These are phyloP conservation scores for Rotaria magnacalcarata DNA, from an alignment of 2,888 invertebrate genomes.

Conservation along the genomic window DNA sequence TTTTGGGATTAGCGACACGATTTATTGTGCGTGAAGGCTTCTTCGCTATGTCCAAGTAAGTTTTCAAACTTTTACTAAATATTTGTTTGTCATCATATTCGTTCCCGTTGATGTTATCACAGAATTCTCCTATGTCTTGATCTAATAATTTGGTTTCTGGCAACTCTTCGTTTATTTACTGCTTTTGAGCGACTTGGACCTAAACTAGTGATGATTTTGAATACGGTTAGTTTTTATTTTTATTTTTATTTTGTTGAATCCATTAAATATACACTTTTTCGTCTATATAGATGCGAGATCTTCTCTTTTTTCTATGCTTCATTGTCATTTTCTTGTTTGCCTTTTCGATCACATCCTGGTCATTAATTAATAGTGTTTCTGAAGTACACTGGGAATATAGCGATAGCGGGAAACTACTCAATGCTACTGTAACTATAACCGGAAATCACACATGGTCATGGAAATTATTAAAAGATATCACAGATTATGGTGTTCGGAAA, in stretches of 20 bases:
- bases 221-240: not conserved
- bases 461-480: not conserved
- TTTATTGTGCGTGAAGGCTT: not conserved
- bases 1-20: not conserved
- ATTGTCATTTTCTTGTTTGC: constrained; percentile 9
- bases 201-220: not conserved
- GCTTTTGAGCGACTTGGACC: not conserved
- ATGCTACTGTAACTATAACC: not conserved
- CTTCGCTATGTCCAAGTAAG: not conserved
- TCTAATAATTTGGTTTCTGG: constrained; percentile 9
- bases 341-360: constrained; percentile 7
- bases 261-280: too few species aligned
- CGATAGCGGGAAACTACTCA: not conserved
- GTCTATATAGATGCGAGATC: not conserved
- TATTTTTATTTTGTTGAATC: not conserved
- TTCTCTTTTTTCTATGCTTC: not conserved
- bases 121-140: not conserved
- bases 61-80: not conserved
- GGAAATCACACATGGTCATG: not conserved
- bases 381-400: not conserved
- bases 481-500: not conserved
- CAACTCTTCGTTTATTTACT: constrained; percentile 6
- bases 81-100: too few species aligned
- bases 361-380: not conserved
- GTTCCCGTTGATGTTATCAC: not conserved